Evolutionary conservation across 2,113 vertebrate species (phyloP).

Genomic region (Pogona vitticeps): DNA sequence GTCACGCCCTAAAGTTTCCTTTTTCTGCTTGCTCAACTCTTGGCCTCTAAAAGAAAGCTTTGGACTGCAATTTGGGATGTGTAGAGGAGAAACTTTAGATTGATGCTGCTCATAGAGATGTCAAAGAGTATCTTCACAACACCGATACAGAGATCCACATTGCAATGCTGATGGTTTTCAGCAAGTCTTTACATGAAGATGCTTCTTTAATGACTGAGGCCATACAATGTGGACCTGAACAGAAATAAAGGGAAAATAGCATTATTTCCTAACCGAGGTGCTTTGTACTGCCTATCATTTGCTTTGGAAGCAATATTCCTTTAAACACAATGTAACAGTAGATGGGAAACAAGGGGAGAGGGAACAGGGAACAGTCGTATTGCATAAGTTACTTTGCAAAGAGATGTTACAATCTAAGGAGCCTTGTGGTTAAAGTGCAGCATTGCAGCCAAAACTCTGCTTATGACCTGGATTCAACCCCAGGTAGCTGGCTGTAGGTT

Average conservation of each 20-base stretch:
- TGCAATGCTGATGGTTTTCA: background rate
- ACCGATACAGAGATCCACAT: background rate
- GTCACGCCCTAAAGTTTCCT: background rate
- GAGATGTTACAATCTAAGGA: background rate
- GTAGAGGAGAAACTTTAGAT: background rate
- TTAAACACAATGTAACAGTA: background rate
- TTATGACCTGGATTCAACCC: too few relatives aligned
- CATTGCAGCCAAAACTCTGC: too few relatives aligned
- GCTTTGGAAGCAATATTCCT: background rate
- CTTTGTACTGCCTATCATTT: rapidly evolving
- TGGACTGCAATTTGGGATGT: background rate
- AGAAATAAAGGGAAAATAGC: background rate
- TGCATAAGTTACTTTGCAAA: background rate
- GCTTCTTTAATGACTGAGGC: background rate
- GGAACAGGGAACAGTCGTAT: background rate
- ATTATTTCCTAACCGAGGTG: background rate
- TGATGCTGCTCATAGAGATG: background rate
- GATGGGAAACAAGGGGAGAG: background rate
- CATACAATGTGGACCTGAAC: background rate
- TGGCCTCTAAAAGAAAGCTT: background rate
- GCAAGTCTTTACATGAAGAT: background rate
- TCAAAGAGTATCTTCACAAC: background rate
- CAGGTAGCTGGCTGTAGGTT: too few relatives aligned
- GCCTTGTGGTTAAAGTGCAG: too few relatives aligned
- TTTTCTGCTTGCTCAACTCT: background rate